These are phyloP conservation scores for Zaprionus taronus DNA, from an alignment of 1,140 invertebrate species.

Conservation along the genomic window DNA sequence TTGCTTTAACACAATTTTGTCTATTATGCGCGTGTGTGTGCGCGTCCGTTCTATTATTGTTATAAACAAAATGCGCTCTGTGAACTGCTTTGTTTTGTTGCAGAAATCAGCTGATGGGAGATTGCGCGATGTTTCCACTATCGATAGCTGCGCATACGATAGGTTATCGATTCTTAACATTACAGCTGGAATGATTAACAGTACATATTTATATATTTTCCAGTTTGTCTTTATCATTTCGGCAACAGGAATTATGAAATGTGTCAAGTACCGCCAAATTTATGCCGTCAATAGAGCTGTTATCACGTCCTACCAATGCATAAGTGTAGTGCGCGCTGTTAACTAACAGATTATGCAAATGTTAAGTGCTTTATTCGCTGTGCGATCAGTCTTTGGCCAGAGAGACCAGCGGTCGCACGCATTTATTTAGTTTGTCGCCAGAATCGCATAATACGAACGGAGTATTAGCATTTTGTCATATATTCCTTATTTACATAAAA, in stretches of 20 bases:
- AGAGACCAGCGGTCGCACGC: not conserved
- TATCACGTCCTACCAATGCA: not conserved
- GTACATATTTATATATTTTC: not conserved
- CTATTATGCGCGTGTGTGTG: constrained; percentile 10
- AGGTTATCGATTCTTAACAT: constrained; percentile 3
- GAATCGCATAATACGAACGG: not conserved
- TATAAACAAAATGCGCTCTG: constrained; percentile 52
- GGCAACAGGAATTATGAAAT: not conserved
- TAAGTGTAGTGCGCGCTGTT: not conserved
- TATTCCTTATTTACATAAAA: constrained; percentile 3
- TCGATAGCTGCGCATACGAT: not conserved
- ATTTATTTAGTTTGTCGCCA: not conserved
- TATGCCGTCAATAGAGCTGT: not conserved
- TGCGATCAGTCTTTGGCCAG: constrained; percentile 9
- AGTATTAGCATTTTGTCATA: not conserved
- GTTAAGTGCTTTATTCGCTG: not conserved
- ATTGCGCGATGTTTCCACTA: not conserved
- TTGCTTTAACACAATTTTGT: constrained; percentile 1
- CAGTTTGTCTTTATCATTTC: constrained; percentile 2
- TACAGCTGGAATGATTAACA: not conserved
- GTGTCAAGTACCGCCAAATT: not conserved
- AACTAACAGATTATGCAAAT: constrained; percentile 15
- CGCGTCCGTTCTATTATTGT: constrained; percentile 31
- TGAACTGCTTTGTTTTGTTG: constrained; percentile 51
- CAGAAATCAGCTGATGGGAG: constrained; percentile 43